These are phyloP conservation scores for Drosophila guanche DNA, from an alignment of 1,140 invertebrate species.

Conservation along the genomic window DNA sequence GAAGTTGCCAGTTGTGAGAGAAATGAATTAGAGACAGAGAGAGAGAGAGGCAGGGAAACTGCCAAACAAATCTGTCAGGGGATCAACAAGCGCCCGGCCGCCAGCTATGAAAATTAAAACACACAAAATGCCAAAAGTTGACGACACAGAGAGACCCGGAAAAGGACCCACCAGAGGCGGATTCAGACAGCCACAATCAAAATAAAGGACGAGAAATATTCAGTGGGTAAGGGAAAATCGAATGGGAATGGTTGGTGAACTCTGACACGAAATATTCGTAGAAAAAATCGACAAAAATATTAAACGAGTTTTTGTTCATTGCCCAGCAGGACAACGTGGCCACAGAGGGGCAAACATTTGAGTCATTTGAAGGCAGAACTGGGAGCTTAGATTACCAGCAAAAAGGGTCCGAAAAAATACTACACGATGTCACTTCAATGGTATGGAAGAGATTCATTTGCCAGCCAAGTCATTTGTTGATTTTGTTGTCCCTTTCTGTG, in stretches of 20 bases:
- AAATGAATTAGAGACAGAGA: no score
- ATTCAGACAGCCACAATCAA: constrained; percentile 50
- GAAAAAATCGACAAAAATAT: no score
- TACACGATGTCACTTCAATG: constrained; percentile 2
- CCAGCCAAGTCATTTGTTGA: constrained; percentile 34
- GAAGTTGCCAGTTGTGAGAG: not conserved
- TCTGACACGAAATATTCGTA: constrained; percentile 18
- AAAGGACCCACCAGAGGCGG: not conserved
- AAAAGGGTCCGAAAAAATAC: not conserved
- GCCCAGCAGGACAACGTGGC: no score
- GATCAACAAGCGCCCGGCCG: constrained; percentile 36
- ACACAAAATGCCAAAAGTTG: constrained; percentile 58
- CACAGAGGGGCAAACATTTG: constrained; percentile 6
- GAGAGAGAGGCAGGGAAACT: no score
- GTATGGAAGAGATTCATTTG: constrained; percentile 14
- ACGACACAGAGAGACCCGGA: constrained; percentile 21
- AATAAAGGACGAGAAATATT: constrained; percentile 46
- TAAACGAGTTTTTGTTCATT: no score
- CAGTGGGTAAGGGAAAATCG: constrained; percentile 1
- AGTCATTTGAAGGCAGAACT: not conserved
- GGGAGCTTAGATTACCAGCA: not conserved
- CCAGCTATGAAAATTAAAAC: constrained; percentile 68
- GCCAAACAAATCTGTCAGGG: constrained; percentile 49
- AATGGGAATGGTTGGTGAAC: not conserved
- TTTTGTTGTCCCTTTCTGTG: constrained; percentile 17